phyloP scores from a whole-genome alignment of 2,113 vertebrate species.

The Chionomys nivalis region DNA sequence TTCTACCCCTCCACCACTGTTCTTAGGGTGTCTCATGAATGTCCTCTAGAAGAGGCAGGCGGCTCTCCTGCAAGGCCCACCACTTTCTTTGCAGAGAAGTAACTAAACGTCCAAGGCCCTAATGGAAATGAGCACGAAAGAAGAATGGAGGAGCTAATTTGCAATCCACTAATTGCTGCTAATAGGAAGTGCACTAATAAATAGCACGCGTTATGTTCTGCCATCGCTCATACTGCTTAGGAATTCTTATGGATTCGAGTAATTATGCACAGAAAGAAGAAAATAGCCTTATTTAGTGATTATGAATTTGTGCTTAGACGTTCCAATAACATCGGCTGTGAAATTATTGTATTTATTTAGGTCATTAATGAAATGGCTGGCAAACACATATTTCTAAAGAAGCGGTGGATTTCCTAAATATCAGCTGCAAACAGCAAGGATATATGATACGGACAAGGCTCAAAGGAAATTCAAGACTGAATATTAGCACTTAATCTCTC shows the following conservation, averaged over 20 bases:
- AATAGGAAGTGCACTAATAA: neutral
- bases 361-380: neutral
- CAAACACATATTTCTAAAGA: neutral
- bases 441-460: neutral
- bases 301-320: conserved; percentile 8
- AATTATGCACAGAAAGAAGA: neutral
- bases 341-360: conserved; percentile 4
- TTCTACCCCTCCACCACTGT: no score
- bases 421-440: neutral
- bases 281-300: neutral
- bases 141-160: neutral
- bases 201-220: neutral
- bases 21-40: neutral
- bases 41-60: neutral
- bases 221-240: neutral
- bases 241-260: neutral
- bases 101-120: neutral
- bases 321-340: neutral
- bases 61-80: no score
- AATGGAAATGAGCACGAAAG: neutral
- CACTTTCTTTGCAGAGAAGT: neutral
- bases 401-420: neutral
- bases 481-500: conserved; percentile 17
- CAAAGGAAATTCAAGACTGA: neutral
- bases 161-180: neutral